Evolutionary conservation across 1,140 invertebrate species (phyloP).

Genomic region (Helicoverpa armigera): DNA sequence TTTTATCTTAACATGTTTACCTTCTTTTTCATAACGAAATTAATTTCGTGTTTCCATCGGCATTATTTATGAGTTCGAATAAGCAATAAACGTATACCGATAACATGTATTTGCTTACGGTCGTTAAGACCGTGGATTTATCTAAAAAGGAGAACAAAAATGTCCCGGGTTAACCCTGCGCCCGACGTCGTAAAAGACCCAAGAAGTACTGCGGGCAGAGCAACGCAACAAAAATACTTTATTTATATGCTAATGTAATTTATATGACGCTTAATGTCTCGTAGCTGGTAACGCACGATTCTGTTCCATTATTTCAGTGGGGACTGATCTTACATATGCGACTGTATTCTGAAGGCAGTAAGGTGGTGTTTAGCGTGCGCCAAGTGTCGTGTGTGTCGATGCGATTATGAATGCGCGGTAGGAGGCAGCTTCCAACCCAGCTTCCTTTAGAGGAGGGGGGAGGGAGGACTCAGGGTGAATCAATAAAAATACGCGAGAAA

Average conservation of each 20-base stretch:
- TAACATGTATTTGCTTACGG: constrained; percentile 83
- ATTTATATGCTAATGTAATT: constrained; percentile 87
- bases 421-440: constrained; percentile 82
- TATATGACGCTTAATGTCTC: constrained; percentile 86
- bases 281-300: constrained; percentile 85
- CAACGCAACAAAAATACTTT: constrained; percentile 85
- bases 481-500: constrained; percentile 86
- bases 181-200: constrained; percentile 79
- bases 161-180: constrained; percentile 77
- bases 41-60: constrained; percentile 82
- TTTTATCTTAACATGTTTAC: constrained; percentile 62
- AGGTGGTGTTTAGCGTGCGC: constrained; percentile 67
- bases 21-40: constrained; percentile 78
- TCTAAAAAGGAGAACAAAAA: constrained; percentile 85
- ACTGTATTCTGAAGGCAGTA: constrained; percentile 67
- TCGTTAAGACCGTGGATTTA: constrained; percentile 83
- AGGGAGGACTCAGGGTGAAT: constrained; percentile 74
- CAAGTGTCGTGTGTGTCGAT: constrained; percentile 79
- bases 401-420: constrained; percentile 86
- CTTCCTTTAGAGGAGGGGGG: constrained; percentile 74
- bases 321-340: constrained; percentile 49
- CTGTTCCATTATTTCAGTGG: constrained; percentile 78
- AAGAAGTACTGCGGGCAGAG: constrained; percentile 68
- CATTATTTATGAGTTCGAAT: constrained; percentile 84
- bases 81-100: constrained; percentile 83